Evolutionary conservation across 1,140 invertebrate genomes (phyloP), one percentile per base, ranked within the genome.

Genomic region (Hylaeus anthracinus): DNA sequence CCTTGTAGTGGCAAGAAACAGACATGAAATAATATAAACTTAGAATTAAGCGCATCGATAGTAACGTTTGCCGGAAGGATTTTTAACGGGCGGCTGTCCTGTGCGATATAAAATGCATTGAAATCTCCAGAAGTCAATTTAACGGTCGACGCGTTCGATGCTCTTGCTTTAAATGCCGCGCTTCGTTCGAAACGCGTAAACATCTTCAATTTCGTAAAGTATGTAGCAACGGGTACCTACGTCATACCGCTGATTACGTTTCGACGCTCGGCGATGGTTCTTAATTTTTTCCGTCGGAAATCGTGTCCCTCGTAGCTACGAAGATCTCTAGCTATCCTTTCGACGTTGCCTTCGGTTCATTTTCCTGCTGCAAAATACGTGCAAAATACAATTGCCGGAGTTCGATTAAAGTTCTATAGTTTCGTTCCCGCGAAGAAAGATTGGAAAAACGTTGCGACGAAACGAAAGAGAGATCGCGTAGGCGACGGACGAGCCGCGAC

Each of bases 161-260:
- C 26, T 26, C 26, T 26, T 26, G 26, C 26, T 26, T 26, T 26
- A 26, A 26, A 26, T 26, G 26, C 26, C 26, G 26, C 26, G 26
- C 26, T 26, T 26, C 26, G 3, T 58, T n/a, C 14, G 15, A 58
- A n/a, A 3, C 14, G 1, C 55, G 55, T 48, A 48, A 48, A 85
- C 87, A 85, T 87, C 89, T 87, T 90, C 85, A 88, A 89, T 90
- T 88, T 89, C 45, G 45, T 48, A 3, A 6, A 48, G 6, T 48
- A 48, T 48, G 45, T 48, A 48, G 8, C 45, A 48, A 48, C 0
- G 26, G 26, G 26, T 26, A 26, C 26, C 26, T 26, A 26, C 26
- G 26, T 26, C 26, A 26, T 26, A 26, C 26, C 26, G 26, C 26
- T 26, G 26, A 26, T 26, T 26, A 26, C 0, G 26, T 26, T 26